Evolutionary conservation across 2,888 invertebrate species (phyloP), one percentile per base, ranked within the genome.

Genomic region (Agriopis leucophaearia): DNA sequence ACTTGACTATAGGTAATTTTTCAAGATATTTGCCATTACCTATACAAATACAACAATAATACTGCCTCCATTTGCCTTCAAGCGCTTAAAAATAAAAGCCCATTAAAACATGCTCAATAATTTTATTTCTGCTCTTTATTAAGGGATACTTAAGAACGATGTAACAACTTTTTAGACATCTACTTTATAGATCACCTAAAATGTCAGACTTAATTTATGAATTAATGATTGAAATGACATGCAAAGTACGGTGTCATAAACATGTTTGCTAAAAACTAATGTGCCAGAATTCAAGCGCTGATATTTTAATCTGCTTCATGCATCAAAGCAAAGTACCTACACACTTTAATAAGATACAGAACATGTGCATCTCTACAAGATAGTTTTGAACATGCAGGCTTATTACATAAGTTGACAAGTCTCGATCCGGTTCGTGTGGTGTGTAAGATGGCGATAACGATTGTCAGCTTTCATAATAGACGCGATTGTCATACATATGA

Each of bases 351-450:
- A 55, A 55, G 55, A 40, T 18, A 55, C 27, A 42, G 12, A 55
- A 13, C 42, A 16, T 27, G 42, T 12, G 42, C 16, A 55, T 55
- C 1, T 42, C 27, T 27, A 18, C 16, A 16, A 18, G 15, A 54
- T 15, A 13, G 42, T 42, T 40, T 55, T 55, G 8, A 10, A 40
- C 64, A 60, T 66, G 60, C 60, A 60, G 27, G 0, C 10, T 50
- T 27, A 27, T 27, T 27, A 27, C 27, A 27, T 27, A 27, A 27
- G 27, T 27, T 27, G 27, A 27, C 27, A 27, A n/a, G 27, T 27
- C 27, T 27, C 27, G 27, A 27, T 27, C 27, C 5, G 27, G 0
- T 5, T 27, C 27, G 27, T 27, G 5, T 27, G 27, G 27, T 27
- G 5, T 27, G 27, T 27, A n/a, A n/a, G n/a, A n/a, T 27, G 27